Evolutionary conservation across 2,797 vertebrate genomes (phyloP).

Genomic region (Orestias chungarensis): DNA sequence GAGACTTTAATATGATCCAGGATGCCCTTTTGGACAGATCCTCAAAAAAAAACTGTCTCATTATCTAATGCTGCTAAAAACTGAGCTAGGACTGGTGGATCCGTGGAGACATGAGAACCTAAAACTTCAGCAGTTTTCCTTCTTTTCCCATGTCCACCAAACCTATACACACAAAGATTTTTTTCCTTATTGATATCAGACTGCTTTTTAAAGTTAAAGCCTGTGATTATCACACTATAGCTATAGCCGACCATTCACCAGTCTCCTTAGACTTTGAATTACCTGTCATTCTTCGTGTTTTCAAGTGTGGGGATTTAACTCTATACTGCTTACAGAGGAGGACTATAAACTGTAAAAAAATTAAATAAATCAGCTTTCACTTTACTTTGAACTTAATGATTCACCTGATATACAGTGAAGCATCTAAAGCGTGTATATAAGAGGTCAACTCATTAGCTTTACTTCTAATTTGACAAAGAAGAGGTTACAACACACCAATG

Average conservation of each 20-base stretch:
- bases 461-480: neutral
- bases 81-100: neutral
- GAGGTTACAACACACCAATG: too few relatives aligned
- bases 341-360: too few relatives aligned
- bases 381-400: too few relatives aligned
- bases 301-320: neutral
- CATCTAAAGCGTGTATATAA: neutral
- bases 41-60: accelerated
- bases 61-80: neutral
- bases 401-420: too few relatives aligned
- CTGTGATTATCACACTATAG: neutral
- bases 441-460: neutral
- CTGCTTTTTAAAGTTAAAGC: neutral
- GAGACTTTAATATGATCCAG: too few relatives aligned
- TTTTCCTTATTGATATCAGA: neutral
- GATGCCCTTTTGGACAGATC: neutral
- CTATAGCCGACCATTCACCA: neutral
- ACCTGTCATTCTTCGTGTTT: neutral
- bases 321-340: too few relatives aligned
- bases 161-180: neutral
- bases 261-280: neutral
- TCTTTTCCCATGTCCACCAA: neutral
- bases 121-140: neutral
- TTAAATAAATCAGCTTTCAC: too few relatives aligned
- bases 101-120: neutral